Evolutionary conservation across 2,888 invertebrate species (phyloP).

Genomic region (Orchesella flavescens): DNA sequence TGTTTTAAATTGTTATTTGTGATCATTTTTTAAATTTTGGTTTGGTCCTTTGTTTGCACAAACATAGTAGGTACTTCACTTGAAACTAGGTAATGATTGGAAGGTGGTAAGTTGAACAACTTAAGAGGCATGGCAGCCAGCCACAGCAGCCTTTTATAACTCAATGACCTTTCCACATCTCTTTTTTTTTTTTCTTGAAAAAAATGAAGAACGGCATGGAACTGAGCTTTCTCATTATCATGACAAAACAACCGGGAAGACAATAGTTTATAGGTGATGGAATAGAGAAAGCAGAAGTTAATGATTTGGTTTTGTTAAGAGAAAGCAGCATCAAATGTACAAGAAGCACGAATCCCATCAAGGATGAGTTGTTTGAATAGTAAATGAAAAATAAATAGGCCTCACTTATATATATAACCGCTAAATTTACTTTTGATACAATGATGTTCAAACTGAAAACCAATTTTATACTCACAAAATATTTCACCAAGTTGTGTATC

Average conservation of each 20-base stretch:
- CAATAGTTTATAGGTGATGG: conserved; percentile 17
- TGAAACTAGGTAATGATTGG: not conserved
- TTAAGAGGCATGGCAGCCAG: not conserved
- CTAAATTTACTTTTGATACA: not conserved
- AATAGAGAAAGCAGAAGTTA: conserved; percentile 31
- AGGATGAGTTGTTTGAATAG: conserved; percentile 19
- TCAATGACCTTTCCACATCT: not conserved
- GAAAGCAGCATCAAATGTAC: conserved; percentile 21
- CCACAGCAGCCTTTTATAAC: not conserved
- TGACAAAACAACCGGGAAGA: conserved; percentile 15
- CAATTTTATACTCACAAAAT: conserved; percentile 18
- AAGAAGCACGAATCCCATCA: conserved; percentile 25
- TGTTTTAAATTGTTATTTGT: too few species aligned
- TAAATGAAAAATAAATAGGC: conserved; percentile 32
- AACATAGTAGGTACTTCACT: too few species aligned
- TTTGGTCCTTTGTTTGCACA: too few species aligned
- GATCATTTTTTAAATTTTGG: too few species aligned
- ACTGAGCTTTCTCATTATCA: conserved; percentile 9
- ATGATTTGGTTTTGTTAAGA: conserved; percentile 1
- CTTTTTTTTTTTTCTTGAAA: not conserved
- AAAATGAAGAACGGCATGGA: not conserved
- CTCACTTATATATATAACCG: conserved; percentile 1
- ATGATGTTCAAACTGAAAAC: not conserved
- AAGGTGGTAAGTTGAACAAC: not conserved
- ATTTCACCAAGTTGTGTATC: conserved; percentile 6